These are phyloP conservation scores for Ectropis grisescens DNA, from an alignment of 1,140 invertebrate species.

Conservation along the genomic window DNA sequence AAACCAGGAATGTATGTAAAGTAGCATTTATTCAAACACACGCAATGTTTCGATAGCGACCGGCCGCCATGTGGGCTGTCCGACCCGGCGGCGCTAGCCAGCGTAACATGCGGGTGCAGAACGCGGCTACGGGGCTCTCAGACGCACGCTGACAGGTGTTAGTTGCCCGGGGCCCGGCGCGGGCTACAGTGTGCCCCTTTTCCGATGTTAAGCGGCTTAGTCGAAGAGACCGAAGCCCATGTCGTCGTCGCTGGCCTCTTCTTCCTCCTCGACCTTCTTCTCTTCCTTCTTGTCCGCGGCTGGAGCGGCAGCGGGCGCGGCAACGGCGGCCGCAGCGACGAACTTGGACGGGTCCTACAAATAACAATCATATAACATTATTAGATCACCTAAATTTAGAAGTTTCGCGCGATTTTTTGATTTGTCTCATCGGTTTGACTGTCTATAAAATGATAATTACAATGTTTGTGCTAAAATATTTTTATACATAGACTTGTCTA, in stretches of 20 bases:
- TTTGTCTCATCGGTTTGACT: too few species aligned
- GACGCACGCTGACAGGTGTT: constrained; percentile 7
- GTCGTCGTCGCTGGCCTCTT: constrained; percentile 92
- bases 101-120: constrained; percentile 4
- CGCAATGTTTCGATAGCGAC: constrained; percentile 4
- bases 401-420: too few species aligned
- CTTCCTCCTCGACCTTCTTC: constrained; percentile 85
- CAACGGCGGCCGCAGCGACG: constrained; percentile 77
- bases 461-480: too few species aligned
- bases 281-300: constrained; percentile 74
- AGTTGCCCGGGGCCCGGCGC: constrained; percentile 3
- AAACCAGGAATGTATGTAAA: background rate
- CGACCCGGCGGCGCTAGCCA: constrained; percentile 14
- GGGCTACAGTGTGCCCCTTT: background rate
- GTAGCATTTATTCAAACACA: constrained; percentile 4
- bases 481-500: too few species aligned
- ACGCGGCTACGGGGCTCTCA: constrained; percentile 1
- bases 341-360: constrained; percentile 94
- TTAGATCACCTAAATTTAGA: too few species aligned
- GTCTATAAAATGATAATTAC: too few species aligned
- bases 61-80: constrained; percentile 17
- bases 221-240: constrained; percentile 98
- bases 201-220: constrained; percentile 69
- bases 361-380: constrained; percentile 29
- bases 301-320: constrained; percentile 76